A percentile compares a stretch with the other conserved stretches of the same genome.
These are phyloP conservation scores for Acropora tenuis DNA, from an alignment of 64 coral and sea anemone genomes.

Conservation along the genomic window DNA sequence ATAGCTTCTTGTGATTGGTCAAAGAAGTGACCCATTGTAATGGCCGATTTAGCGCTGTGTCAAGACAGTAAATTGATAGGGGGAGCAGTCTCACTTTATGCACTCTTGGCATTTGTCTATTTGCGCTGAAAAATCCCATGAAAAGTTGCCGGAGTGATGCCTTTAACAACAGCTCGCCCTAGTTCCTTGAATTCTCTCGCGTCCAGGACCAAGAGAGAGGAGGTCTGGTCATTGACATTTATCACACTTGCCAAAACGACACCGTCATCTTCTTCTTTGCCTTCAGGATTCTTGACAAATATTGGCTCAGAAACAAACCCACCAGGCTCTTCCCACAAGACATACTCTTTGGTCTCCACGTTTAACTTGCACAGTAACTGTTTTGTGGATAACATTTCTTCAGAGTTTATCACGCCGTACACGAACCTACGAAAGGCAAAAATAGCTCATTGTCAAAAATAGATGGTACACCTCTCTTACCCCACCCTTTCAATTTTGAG, in stretches of 20 bases:
- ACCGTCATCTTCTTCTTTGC: constrained; percentile 79
- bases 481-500: too few relatives aligned
- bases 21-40: too few relatives aligned
- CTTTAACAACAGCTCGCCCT: constrained; percentile 64
- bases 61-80: too few relatives aligned
- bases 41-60: too few relatives aligned
- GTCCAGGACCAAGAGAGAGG: constrained; percentile 80
- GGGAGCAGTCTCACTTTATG: too few relatives aligned
- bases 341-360: constrained; percentile 55
- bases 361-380: constrained; percentile 67
- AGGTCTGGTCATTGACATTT: constrained; percentile 61
- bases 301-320: constrained; percentile 73
- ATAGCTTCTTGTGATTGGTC: too few relatives aligned
- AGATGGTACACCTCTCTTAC: too few relatives aligned
- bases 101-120: not conserved
- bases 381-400: not conserved
- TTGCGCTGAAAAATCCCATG: constrained; percentile 65
- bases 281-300: constrained; percentile 71
- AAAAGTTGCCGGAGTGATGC: constrained; percentile 34
- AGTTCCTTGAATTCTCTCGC: constrained; percentile 72
- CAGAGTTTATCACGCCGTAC: not conserved
- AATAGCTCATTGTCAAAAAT: not conserved
- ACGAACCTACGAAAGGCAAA: not conserved
- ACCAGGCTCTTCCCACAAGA: constrained; percentile 59
- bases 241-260: constrained; percentile 77